Percentiles rank a stretch among this genome's conserved stretches.
These are phyloP conservation scores for Volucella inanis DNA, from an alignment of 2,888 invertebrate species.

Conservation along the genomic window DNA sequence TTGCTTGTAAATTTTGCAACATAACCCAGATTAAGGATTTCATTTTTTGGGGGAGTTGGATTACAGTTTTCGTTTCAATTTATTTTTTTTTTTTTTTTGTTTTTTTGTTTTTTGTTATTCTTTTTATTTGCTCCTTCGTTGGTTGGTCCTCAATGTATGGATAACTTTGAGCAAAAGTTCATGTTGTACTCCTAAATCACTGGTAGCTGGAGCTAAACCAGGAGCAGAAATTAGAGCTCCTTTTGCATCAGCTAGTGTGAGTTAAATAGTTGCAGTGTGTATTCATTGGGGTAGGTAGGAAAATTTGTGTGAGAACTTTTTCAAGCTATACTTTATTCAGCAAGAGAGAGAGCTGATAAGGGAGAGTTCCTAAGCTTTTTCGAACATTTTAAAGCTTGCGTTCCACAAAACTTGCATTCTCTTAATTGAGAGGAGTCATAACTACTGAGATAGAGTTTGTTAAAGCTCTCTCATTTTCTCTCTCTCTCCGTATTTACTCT, in stretches of 20 bases:
- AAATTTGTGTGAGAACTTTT: conserved; percentile 14
- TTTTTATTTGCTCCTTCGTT: conserved; percentile 7
- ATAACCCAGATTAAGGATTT: conserved; percentile 28
- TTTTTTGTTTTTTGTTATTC: background rate
- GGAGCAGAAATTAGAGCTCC: conserved; percentile 30
- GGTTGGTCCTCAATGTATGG: conserved; percentile 39
- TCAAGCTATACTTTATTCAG: conserved; percentile 62
- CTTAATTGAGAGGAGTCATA: background rate
- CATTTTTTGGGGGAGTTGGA: conserved; percentile 24
- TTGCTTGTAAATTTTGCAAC: conserved; percentile 39
- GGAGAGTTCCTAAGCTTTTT: conserved; percentile 46
- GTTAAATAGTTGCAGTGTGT: conserved; percentile 51
- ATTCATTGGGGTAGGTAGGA: conserved; percentile 63
- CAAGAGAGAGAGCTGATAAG: conserved; percentile 23
- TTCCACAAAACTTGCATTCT: conserved; percentile 54
- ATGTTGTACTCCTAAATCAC: conserved; percentile 47
- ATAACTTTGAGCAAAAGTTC: conserved; percentile 68
- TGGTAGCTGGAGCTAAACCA: background rate
- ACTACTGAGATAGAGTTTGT: background rate
- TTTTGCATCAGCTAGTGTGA: conserved; percentile 50
- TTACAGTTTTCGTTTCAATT: background rate
- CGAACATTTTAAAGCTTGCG: conserved; percentile 36
- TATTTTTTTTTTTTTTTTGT: no score
- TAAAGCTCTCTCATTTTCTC: background rate
- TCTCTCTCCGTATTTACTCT: background rate